Base-by-base conservation (phyloP, 2,113 vertebrate genomes). In the Sinocyclocheilus grahami region DNA sequence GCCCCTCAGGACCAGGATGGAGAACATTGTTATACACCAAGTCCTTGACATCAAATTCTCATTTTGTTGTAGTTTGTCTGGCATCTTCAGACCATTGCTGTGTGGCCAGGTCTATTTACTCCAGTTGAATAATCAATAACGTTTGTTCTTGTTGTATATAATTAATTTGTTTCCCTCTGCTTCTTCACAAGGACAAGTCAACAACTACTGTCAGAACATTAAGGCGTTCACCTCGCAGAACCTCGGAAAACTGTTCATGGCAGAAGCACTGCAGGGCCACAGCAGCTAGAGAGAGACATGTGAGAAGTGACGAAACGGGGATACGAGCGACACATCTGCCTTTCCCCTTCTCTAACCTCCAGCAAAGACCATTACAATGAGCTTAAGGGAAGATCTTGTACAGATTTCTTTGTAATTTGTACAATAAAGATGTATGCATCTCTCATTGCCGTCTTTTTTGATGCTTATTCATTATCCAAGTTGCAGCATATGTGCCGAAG, bases 151-250 rank as follows among this genome's bases (percentile, higher is more conserved):
- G 18, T 60, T 87, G 85, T 87, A 78, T 78, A 74, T 83, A 58
- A 58, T 84, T 62, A 78, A 4, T 81, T 8, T 63, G 60, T 82
- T 72, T 88, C 33, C 42, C 78, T 79, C 84, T 74, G 12, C 82
- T 88, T 93, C 82, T 88, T 93, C 91, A 87, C 93, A 95, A 99
- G 98, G 98, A 92, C 98, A 99, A 95, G 97, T 99, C 92, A 97
- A 98, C 92, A 98, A 96, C 91, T 99, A 99, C 93, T 97, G 97
- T 94, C 96, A 97, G 95, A 98, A 98, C 91, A 96, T 99, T 92
- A 99, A 99, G 94, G 98, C 99, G 89, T 98, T 99, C 93, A 99
- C 98, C 27, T 97, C 98, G 2, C 98, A 99, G 92, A 99, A 98
- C 92, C 95, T 99, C 14, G 97, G 98, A 88, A 99, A 99, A 89